Base-by-base conservation (phyloP, 2,888 invertebrate genomes). In the Rhorus exstirpatorius region DNA sequence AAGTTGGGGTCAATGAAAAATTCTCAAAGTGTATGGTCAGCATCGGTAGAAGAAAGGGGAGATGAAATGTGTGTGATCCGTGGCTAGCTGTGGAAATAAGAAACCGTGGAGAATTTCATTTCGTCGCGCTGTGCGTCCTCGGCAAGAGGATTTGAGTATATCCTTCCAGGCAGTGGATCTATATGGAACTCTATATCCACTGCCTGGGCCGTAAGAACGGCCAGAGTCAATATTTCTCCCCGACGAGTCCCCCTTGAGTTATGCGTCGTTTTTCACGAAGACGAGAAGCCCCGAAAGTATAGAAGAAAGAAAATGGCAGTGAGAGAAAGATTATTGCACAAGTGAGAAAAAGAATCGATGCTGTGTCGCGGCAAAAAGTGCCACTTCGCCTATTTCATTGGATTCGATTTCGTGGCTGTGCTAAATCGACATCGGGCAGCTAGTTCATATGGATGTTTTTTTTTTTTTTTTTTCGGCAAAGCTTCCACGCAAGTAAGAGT, bases 51-150 rank as follows among this genome's bases (percentile, higher is more conserved):
- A 10, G 1, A 24, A 7, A 3, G n/a, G 12, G 19, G 38, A 35
- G 60, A 55, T 44, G 49, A 68, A 79, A 55, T 26, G 51, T 35
- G 63, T 41, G 58, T 46, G 75, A 74, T 41, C 65, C 77, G 61
- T 55, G 58, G 14, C 68, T 53, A 61, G 65, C 76, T 74, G 80
- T 74, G 80, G 17, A 46, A 51, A 76, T 81, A 81, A 76, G 60
- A 71, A 81, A 76, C 65, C 76, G 67, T 2, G 58, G 31, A 71
- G 76, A 76, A 81, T 81, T 81, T 81, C 81, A 81, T 76, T 81
- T 81, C 65, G 76, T 60, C 76, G 21, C 65, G 35, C 67, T 61
- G 55, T 65, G n/a, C n/a, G n/a, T 68, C 61, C 12, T 61, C 53
- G 63, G 63, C 78, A 71, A 55, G 17, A 21, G 51, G 31, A n/a